Evolutionary conservation across 2,888 invertebrate species (phyloP), one percentile per base, ranked within the genome.

Genomic region (Doris montereyensis): DNA sequence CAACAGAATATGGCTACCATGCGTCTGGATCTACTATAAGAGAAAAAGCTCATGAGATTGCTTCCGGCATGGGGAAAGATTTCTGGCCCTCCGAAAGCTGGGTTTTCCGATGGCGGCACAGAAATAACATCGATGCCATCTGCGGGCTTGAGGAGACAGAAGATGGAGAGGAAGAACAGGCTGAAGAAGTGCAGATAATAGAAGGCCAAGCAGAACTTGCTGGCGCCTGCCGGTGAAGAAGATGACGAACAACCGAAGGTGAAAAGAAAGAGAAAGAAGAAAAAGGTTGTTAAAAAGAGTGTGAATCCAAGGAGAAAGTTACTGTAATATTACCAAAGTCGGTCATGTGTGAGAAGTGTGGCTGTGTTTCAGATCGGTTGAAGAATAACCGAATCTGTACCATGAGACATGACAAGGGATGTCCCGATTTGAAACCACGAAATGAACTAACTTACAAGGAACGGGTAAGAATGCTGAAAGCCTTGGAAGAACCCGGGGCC

Each of bases 301-400:
- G n/a, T n/a, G n/a, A n/a, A n/a, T n/a, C n/a, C n/a, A n/a, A n/a
- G n/a, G 52, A 52, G 52, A 17, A 52, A 52, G 52, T 8, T 52
- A 21, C 28, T n/a, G 21, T 60, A 10, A 32, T 67, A 5, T 35
- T 79, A 17, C 79, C 79, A 24, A 52, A 58, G 13, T 75, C 75
- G 5, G 75, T 79, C 26, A 79, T 79, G 79, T 79, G 79, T 62
- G 79, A 79, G 30, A 79, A 79, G 35, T 79, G 79, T 70, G 79
- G 79, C 0, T 79, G 52, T 75, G 79, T 79, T 1, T 79, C 79
- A n/a, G 24, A 24, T 30, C 1, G 79, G 26, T 32, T 75, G 0
- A 75, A 75, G 26, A 79, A 79, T 17, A 75, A 67, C 5, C 75
- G 79, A 4, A 68, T 75, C 21, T 60, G 67, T 60, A 70, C 60